Base-by-base conservation (phyloP, 1,140 invertebrate genomes). In the Drosophila bocki region DNA sequence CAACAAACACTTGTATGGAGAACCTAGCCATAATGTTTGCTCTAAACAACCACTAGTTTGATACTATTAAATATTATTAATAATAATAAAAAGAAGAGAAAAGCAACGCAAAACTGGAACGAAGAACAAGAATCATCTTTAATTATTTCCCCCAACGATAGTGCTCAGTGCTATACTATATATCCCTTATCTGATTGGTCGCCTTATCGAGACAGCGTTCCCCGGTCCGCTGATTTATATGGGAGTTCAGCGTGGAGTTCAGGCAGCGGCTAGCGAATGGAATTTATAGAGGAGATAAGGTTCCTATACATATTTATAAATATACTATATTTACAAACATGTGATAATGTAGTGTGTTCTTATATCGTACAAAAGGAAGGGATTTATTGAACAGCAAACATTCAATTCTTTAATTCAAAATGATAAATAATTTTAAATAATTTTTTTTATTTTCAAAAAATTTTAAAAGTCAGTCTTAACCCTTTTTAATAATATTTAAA, bases 31-130 rank as follows among this genome's bases (percentile, higher is more conserved):
- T 71, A 71, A 70, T 44, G 61, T 68, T 68, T 57, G 69, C 63
- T 69, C 65, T 70, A 60, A 77, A 77, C 48, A 67, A 75, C 42
- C 59, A 77, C 44, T 72, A 72, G 70, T 72, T 41, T 58, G 37
- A 51, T 72, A 72, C 70, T 72, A 57, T 72, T 72, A 72, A 72
- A 51, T 72, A 50, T 50, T 41, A 41, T 15, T 32, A 65, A 35
- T 35, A 45, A 65, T 67, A 70, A 71, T 51, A 75, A 75, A 57
- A 74, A 57, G 51, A 64, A 64, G 12, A 26, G 19, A 68, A 69
- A 53, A 42, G n/a, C 37, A 76, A 67, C 51, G 47, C 45, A 76
- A 76, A 76, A 76, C 53, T 76, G 74, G 74, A 76, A 76, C 74
- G 33, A 74, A 74, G 29, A 62, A 75, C 47, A 74, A 75, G 42